Evolutionary conservation across 2,113 vertebrate species (phyloP).

Genomic region (Eidolon helvum): DNA sequence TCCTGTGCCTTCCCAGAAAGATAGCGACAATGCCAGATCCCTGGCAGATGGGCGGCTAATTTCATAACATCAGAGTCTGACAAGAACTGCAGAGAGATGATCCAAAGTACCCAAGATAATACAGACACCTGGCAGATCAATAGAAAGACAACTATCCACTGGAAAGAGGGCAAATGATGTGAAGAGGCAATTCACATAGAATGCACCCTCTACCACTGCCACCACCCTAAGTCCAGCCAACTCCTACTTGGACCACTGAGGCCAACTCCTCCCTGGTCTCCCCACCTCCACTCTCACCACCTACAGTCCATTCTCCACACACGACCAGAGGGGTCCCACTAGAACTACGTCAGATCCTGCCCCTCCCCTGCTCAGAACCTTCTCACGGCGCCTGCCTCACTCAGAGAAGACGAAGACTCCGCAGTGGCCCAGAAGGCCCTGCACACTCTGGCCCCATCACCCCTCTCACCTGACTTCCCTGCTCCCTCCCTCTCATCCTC

Average conservation of each 20-base stretch:
- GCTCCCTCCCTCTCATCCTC: not conserved
- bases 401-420: not conserved
- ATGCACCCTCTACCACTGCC: not conserved
- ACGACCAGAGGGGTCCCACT: not conserved
- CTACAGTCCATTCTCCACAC: not conserved
- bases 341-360: not conserved
- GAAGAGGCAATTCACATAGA: not conserved
- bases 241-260: not conserved
- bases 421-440: not conserved
- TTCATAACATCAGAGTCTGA: not conserved
- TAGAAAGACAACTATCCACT: fast-evolving
- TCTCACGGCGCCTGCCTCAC: not conserved
- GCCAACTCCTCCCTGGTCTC: too few species aligned
- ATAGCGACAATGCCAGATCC: too few species aligned
- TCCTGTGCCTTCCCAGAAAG: conserved; percentile 5
- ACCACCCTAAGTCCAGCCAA: not conserved
- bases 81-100: not conserved
- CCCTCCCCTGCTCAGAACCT: not conserved
- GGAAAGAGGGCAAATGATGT: not conserved
- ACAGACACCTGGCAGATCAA: not conserved
- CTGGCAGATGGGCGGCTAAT: not conserved
- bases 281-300: not conserved
- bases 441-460: not conserved
- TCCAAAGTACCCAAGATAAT: not conserved
- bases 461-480: not conserved